A percentile compares a stretch with the other conserved stretches of the same genome.
These are phyloP conservation scores for Leptocoma aspasia DNA, from an alignment of 2,113 vertebrate genomes.

Conservation along the genomic window DNA sequence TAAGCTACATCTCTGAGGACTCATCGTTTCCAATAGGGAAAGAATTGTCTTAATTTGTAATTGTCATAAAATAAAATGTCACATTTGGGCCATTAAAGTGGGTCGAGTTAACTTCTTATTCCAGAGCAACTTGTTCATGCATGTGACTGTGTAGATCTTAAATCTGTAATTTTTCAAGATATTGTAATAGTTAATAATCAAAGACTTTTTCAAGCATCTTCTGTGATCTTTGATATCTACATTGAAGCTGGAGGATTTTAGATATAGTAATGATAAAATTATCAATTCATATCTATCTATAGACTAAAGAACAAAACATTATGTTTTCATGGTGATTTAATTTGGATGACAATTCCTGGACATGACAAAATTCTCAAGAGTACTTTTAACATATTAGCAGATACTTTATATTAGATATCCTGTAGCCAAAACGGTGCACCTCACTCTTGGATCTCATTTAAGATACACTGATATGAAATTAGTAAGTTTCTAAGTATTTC, in stretches of 20 bases:
- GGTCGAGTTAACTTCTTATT: neutral
- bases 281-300: neutral
- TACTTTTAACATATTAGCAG: neutral
- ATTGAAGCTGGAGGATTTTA: neutral
- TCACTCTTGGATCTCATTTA: neutral
- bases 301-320: neutral
- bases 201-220: neutral
- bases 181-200: neutral
- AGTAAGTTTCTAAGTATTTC: neutral
- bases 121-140: neutral
- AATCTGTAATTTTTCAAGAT: neutral
- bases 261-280: neutral
- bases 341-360: neutral
- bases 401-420: neutral
- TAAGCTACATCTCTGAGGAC: neutral
- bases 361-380: neutral
- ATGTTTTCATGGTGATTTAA: neutral
- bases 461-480: neutral
- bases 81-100: neutral
- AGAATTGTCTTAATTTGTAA: neutral
- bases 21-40: neutral
- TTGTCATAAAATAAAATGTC: neutral
- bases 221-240: neutral
- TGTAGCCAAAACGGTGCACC: neutral
- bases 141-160: neutral